Base-by-base conservation (phyloP, 2,797 vertebrate species). In the Periparus ater region DNA sequence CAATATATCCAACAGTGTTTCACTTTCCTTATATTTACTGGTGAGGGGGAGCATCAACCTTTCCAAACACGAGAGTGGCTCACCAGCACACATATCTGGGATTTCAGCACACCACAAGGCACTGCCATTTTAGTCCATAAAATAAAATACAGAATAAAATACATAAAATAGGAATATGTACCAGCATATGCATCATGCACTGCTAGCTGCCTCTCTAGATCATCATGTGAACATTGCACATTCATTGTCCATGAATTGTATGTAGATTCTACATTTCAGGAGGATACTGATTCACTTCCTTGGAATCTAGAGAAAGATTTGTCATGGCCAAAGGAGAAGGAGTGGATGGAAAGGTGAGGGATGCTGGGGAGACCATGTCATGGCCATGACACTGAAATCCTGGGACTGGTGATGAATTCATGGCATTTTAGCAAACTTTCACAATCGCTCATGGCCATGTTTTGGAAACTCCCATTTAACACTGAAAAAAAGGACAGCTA, bases 201-300 rank as follows among this genome's bases (percentile, higher is more conserved):
- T 91, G 82, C 85, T 61, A 85, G 85, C 87, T 95, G 92, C 79
- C 73, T 91, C 84, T 86, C 89, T 36, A 73, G 91, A 60, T 74
- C 83, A 58, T 87, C 87, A 48, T 76, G 84, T 30, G 77, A 77
- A 79, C 80, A 48, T 9, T 93, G 85, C 74, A 74, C 80, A 68
- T 90, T 82, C 89, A 76, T 32, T 95, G 83, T 30, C 88, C 71
- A 32, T 73, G 79, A 82, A 86, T 91, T 90, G 81, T 32, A 57
- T 0, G 21, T 26, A 54, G 63, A 44, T 90, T 75, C 53, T 79
- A 50, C 61, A 62, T 76, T 89, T 57, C 80, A 82, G 58, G 85
- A 82, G 67, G 74, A 47, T 53, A 9, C 61, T 51, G 71, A 89
- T 79, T 82, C 38, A 36, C 66, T 85, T 81, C 80, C 48, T 80